Evolutionary conservation across 2,888 invertebrate species (phyloP).

Genomic region (Argynnis bischoffii): DNA sequence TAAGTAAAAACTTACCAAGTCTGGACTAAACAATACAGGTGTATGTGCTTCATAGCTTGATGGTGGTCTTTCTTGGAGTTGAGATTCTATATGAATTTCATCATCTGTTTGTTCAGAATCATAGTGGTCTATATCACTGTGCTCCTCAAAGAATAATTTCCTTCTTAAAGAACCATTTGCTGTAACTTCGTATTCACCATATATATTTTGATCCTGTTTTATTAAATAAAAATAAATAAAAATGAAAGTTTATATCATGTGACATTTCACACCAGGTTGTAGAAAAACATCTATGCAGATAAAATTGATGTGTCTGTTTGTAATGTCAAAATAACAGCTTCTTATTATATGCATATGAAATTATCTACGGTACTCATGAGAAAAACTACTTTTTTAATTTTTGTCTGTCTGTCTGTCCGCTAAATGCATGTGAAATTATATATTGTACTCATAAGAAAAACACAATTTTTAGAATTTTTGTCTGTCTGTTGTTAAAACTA

Average conservation of each 20-base stretch:
- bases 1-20: slow-evolving; percentile 52
- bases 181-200: slow-evolving; percentile 69
- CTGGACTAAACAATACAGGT: slow-evolving; percentile 69
- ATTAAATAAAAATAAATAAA: neutral
- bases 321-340: too few relatives aligned
- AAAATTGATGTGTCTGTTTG: too few relatives aligned
- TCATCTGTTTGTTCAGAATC: slow-evolving; percentile 76
- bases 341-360: too few relatives aligned
- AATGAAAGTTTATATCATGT: neutral
- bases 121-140: slow-evolving; percentile 71
- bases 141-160: slow-evolving; percentile 72
- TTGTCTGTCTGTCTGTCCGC: too few relatives aligned
- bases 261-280: too few relatives aligned
- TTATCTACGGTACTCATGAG: too few relatives aligned
- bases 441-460: too few relatives aligned
- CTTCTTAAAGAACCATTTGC: slow-evolving; percentile 73
- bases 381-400: too few relatives aligned
- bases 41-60: slow-evolving; percentile 66
- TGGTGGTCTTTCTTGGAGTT: slow-evolving; percentile 48
- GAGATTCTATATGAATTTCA: slow-evolving; percentile 54
- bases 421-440: too few relatives aligned
- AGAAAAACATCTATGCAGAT: too few relatives aligned
- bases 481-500: too few relatives aligned
- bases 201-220: slow-evolving; percentile 67
- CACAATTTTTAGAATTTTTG: too few relatives aligned